phyloP scores from a whole-genome alignment of 2,113 vertebrate genomes.

The Scolopax mira region DNA sequence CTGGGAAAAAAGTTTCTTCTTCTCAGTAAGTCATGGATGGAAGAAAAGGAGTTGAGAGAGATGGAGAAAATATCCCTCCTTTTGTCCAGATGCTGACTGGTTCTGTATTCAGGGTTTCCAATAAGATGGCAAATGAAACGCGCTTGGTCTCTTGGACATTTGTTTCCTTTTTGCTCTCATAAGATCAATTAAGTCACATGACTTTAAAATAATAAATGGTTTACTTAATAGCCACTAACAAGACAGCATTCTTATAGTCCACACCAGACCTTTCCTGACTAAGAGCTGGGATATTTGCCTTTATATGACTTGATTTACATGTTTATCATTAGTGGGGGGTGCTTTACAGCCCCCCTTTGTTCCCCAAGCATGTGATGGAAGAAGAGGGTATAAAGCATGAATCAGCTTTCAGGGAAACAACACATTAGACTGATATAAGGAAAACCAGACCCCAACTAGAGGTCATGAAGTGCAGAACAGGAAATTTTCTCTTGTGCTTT shows the following conservation, averaged over 20 bases:
- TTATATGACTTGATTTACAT: background rate
- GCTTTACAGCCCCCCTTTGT: background rate
- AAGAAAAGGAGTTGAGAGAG: background rate
- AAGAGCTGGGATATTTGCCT: background rate
- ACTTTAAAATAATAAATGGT: background rate
- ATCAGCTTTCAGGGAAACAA: background rate
- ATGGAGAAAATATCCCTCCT: background rate
- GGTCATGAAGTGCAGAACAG: background rate
- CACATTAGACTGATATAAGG: background rate
- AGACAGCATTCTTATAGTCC: background rate
- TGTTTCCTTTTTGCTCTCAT: background rate
- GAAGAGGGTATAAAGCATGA: background rate
- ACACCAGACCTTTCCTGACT: background rate
- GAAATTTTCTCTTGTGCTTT: background rate
- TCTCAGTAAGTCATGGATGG: background rate
- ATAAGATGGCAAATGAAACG: background rate
- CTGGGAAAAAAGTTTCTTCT: background rate
- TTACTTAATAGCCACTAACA: background rate
- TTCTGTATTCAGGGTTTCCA: background rate
- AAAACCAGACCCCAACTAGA: background rate
- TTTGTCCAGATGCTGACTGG: background rate
- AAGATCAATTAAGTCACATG: background rate
- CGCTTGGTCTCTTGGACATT: background rate
- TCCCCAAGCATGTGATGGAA: background rate
- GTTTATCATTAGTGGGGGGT: background rate